phyloP scores from a whole-genome alignment of 2,797 vertebrate genomes.

The Eurystomus glaucurus region DNA sequence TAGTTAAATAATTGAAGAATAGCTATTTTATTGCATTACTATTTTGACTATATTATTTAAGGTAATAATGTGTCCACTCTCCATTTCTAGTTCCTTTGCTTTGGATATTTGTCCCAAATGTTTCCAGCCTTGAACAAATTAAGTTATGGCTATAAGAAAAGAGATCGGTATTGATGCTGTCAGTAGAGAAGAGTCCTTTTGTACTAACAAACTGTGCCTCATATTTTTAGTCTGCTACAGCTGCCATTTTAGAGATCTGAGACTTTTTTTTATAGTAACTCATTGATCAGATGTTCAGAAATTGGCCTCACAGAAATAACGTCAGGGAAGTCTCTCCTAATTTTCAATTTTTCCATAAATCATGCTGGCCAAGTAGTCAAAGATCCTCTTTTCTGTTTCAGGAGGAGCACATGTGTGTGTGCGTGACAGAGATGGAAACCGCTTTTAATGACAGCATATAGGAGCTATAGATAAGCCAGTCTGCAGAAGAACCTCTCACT shows the following conservation, averaged over 20 bases:
- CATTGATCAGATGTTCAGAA: constrained; percentile 60
- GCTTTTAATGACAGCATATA: not conserved
- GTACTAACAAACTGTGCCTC: not conserved
- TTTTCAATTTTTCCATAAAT: constrained; percentile 52
- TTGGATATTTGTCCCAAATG: not conserved
- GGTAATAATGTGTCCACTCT: not conserved
- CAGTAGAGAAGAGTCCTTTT: not conserved
- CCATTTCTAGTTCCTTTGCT: not conserved
- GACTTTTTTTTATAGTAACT: constrained; percentile 23
- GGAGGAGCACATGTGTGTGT: not conserved
- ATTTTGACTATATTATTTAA: not conserved
- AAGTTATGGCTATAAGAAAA: not conserved
- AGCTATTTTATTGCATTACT: not conserved
- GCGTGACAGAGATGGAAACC: not conserved
- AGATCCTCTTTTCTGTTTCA: not conserved
- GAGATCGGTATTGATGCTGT: not conserved
- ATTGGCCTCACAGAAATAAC: constrained; percentile 19
- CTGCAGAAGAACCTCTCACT: not conserved
- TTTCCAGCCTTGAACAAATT: constrained; percentile 17
- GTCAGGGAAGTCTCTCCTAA: constrained; percentile 2
- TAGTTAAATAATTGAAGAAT: not conserved
- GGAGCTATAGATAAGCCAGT: not conserved
- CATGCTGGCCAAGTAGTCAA: not conserved
- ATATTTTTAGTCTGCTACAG: constrained; percentile 8
- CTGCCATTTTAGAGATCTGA: constrained; percentile 20